Conservation (phyloP, 2,797 vertebrate species). For the Sebastes diaconus region DNA sequence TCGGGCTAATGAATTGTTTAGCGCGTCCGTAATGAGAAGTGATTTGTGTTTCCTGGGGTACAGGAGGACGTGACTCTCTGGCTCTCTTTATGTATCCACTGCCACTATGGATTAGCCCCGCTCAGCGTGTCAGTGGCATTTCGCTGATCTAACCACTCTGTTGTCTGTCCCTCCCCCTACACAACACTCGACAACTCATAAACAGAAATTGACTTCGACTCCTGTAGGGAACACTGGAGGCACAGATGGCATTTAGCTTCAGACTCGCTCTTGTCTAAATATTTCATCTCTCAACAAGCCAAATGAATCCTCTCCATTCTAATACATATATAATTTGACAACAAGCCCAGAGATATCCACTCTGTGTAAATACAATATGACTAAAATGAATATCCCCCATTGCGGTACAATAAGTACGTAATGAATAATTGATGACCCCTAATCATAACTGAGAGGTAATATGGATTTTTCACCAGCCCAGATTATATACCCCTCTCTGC, state of each 20-base stretch:
- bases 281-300: constrained; percentile 78
- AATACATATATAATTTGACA: constrained; percentile 77
- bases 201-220: constrained; percentile 79
- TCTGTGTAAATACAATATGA: constrained; percentile 66
- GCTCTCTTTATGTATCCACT: constrained; percentile 65
- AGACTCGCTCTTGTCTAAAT: constrained; percentile 77
- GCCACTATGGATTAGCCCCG: constrained; percentile 72
- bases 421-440: constrained; percentile 72
- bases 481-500: constrained; percentile 38
- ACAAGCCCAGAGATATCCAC: constrained; percentile 64
- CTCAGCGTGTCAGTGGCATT: constrained; percentile 74
- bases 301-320: constrained; percentile 76
- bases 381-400: constrained; percentile 63
- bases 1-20: constrained; percentile 72
- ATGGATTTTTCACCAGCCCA: constrained; percentile 45
- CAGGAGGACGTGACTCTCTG: constrained; percentile 65
- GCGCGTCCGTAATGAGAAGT: constrained; percentile 64
- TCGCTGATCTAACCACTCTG: constrained; percentile 71
- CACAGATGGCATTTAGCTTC: constrained; percentile 79
- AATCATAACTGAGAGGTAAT: constrained; percentile 73
- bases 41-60: constrained; percentile 70
- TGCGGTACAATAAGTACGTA: constrained; percentile 61
- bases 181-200: constrained; percentile 73
- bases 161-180: constrained; percentile 64
- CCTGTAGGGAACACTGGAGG: constrained; percentile 76